Evolutionary conservation across 2,113 vertebrate genomes (phyloP).

Genomic region (Coturnix japonica): DNA sequence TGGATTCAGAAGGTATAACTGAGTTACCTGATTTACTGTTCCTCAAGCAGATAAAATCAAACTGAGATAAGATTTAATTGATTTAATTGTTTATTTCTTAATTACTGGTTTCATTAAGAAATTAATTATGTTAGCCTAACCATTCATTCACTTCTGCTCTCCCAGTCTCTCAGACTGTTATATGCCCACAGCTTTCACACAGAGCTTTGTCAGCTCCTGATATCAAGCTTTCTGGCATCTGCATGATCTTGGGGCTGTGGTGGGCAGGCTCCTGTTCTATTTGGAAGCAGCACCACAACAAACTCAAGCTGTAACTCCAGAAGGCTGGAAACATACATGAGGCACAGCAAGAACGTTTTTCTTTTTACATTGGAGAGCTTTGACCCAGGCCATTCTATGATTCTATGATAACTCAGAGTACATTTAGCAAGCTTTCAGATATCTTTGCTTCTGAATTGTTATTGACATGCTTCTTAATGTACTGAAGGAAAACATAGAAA

Average conservation of each 20-base stretch:
- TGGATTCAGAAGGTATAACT: constrained; percentile 84
- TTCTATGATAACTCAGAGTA: not conserved
- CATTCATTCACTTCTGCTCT: not conserved
- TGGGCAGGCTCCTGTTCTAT: not conserved
- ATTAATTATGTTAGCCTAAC: not conserved
- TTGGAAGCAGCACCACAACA: not conserved
- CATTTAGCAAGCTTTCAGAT: not conserved
- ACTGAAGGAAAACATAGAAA: not conserved
- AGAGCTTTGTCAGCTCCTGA: not conserved
- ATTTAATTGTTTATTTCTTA: not conserved
- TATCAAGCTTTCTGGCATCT: constrained; percentile 4
- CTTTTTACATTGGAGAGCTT: not conserved
- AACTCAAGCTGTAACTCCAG: not conserved
- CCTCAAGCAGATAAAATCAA: not conserved
- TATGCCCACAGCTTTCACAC: not conserved
- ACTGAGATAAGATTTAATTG: not conserved
- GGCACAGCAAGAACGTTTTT: not conserved
- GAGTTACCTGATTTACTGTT: not conserved
- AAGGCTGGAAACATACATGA: not conserved
- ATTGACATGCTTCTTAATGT: not conserved
- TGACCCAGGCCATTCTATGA: not conserved
- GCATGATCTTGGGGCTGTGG: not conserved
- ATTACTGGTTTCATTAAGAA: not conserved
- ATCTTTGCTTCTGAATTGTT: not conserved
- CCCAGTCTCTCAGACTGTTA: not conserved